Conservation (phyloP, 2,888 invertebrate species). For the Hypsopygia costalis region DNA sequence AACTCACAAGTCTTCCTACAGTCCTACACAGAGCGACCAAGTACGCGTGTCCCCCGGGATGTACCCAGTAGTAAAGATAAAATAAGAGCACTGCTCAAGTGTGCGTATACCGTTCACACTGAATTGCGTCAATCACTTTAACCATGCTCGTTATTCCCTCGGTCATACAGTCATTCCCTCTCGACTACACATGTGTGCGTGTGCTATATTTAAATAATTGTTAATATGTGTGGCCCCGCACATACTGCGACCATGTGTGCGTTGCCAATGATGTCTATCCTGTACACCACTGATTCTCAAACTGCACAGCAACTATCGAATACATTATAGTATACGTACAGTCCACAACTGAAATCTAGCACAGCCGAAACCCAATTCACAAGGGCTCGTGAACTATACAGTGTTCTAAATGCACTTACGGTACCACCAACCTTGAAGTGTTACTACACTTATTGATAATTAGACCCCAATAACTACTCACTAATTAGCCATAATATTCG, state of each 20-base stretch:
- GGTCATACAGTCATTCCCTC: conserved; percentile 59
- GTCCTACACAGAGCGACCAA: conserved; percentile 37
- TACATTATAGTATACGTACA: no score
- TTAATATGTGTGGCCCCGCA: conserved; percentile 56
- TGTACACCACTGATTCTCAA: conserved; percentile 57
- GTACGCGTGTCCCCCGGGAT: conserved; percentile 73
- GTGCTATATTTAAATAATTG: conserved; percentile 74
- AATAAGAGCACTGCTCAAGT: conserved; percentile 59
- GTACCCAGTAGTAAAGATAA: conserved; percentile 63
- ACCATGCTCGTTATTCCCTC: conserved; percentile 55
- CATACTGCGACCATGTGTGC: conserved; percentile 68
- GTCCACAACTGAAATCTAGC: conserved; percentile 11
- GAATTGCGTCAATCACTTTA: conserved; percentile 70
- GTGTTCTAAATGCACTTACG: conserved; percentile 21
- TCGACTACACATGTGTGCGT: conserved; percentile 44
- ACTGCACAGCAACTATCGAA: no score
- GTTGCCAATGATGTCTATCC: conserved; percentile 73
- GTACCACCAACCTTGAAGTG: conserved; percentile 34
- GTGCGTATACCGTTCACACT: conserved; percentile 52
- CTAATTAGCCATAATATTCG: conserved; percentile 36
- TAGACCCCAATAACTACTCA: conserved; percentile 31
- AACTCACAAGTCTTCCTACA: conserved; percentile 66
- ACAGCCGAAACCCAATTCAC: conserved; percentile 16
- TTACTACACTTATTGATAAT: conserved; percentile 39
- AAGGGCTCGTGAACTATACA: conserved; percentile 17